Evolutionary conservation across 2,797 vertebrate species (phyloP), one percentile per base, ranked within the genome.

Genomic region (Bradypodion pumilum): DNA sequence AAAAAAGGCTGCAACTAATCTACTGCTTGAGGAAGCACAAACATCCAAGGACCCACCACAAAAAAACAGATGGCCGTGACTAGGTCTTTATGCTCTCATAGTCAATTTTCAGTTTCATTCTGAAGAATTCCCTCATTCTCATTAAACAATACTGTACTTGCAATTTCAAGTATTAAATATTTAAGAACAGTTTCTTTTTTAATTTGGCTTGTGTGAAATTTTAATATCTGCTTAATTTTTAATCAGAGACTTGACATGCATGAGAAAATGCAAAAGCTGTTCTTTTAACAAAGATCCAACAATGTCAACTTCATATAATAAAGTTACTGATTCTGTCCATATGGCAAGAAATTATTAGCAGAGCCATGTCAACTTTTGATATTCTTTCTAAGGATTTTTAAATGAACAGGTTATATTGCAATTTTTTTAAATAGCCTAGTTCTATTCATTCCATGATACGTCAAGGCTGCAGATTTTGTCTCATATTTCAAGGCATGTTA

Each of bases 151-250:
- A 84, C 85, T 84, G 85, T 87, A 84, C 85, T 84, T 16, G 52
- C 74, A 72, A 89, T 93, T 81, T 68, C 74, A 75, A 62, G 73
- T 85, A 81, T 77, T 62, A 93, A 93, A 91, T 89, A 94, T 94
- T 85, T 88, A 94, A 86, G 82, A 76, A 87, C 76, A 63, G 84
- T 91, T 91, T 89, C 82, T 93, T 93, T 90, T 92, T 93, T 91
- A 90, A 94, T 92, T 93, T 91, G 78, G 88, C 80, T 83, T 68
- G 88, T 86, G 59, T 94, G 89, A 92, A 93, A 94, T 89, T 93
- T 94, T 94, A 91, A 92, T 93, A 81, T 89, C 85, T 44, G 0
- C 73, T 93, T 83, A 94, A 94, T 94, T 93, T 92, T 94, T 94
- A 91, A 94, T 90, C 68, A 35, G 35, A 73, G 77, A 84, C 87